Percentiles rank a stretch among this genome's conserved stretches.
Conservation (phyloP, 2,113 vertebrate species). For the Promerops cafer region DNA sequence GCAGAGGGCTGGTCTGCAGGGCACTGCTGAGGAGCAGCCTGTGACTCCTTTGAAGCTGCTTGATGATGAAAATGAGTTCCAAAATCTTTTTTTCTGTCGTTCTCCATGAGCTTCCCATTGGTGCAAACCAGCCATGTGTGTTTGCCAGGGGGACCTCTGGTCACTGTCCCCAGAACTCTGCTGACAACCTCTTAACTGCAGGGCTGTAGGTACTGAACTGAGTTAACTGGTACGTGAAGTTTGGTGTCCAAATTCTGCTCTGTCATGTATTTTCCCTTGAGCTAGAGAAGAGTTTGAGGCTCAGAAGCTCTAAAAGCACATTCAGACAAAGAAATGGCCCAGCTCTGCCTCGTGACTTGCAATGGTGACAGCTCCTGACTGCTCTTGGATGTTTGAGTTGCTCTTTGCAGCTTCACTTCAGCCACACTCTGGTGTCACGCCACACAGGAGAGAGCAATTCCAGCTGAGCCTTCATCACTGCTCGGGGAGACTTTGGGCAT, state of each 20-base stretch:
- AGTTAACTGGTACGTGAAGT: not conserved
- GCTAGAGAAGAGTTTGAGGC: not conserved
- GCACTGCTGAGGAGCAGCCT: not conserved
- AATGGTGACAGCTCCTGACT: fast-evolving
- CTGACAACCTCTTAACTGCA: not conserved
- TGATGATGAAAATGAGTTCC: not conserved
- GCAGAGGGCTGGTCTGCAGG: not conserved
- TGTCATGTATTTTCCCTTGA: not conserved
- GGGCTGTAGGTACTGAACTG: not conserved
- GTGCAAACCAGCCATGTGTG: not conserved
- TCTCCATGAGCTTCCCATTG: not conserved
- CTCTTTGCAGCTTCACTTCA: not conserved
- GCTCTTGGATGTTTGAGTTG: fast-evolving
- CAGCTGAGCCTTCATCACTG: not conserved
- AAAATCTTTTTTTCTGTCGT: not conserved
- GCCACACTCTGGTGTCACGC: not conserved
- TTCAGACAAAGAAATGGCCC: not conserved
- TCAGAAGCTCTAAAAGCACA: not conserved
- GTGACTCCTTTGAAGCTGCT: not conserved
- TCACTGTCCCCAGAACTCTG: not conserved
- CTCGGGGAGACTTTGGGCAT: not conserved
- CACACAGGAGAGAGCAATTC: not conserved
- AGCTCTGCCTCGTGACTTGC: not conserved
- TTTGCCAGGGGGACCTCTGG: not conserved
- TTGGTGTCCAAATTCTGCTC: not conserved